These are phyloP conservation scores for Cenopis cana DNA, from an alignment of 2,888 invertebrate species.

Conservation along the genomic window DNA sequence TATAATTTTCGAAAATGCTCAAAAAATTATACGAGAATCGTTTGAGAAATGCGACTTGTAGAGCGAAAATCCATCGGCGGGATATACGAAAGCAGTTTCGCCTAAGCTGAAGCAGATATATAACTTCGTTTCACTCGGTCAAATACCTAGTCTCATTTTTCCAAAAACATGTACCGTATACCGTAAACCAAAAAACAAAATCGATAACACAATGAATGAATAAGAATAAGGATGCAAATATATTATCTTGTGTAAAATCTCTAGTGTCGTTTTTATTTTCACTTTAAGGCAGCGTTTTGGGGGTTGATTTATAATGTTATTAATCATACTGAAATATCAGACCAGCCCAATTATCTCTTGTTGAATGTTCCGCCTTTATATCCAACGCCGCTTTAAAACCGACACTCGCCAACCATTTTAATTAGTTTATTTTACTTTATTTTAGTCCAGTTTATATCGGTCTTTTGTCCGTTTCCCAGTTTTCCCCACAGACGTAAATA, in stretches of 20 bases:
- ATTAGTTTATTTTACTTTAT: slow-evolving; percentile 27
- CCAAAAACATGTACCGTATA: not conserved
- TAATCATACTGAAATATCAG: slow-evolving; percentile 54
- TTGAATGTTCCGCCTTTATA: slow-evolving; percentile 45
- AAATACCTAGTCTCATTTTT: no score
- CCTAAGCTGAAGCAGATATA: no score
- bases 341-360: slow-evolving; percentile 49
- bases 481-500: no score
- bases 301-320: slow-evolving; percentile 52
- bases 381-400: slow-evolving; percentile 25
- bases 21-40: no score
- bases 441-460: not conserved
- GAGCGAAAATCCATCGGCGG: no score
- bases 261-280: slow-evolving; percentile 49
- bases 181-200: not conserved
- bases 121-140: no score
- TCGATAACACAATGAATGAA: not conserved
- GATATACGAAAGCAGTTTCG: no score
- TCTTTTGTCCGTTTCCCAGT: no score
- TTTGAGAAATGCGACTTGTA: no score
- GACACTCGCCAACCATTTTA: slow-evolving; percentile 26
- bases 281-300: slow-evolving; percentile 47
- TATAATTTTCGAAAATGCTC: no score
- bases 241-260: slow-evolving; percentile 45
- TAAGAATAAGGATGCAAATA: not conserved